Evolutionary conservation across 2,113 vertebrate species (phyloP), one percentile per base, ranked within the genome.

Genomic region (Otus sunia): DNA sequence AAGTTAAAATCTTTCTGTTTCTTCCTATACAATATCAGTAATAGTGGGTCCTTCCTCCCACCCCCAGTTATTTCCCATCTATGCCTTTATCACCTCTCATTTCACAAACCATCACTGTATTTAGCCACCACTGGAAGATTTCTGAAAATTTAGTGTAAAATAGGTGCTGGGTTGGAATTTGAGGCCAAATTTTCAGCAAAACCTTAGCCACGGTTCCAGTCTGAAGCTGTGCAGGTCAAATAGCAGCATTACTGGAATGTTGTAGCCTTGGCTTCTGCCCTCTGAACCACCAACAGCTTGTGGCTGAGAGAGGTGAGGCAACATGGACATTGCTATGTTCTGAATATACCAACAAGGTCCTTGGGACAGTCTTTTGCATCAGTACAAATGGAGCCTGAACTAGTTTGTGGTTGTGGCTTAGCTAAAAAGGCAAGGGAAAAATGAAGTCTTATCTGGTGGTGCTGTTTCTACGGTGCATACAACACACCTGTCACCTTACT

Each of bases 11-110:
- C 4, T 81, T 89, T 47, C 37, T 72, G 10, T 60, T 82, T 79
- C 16, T 53, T 92, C 19, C 21, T 76, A 15, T 29, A 29, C 8
- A 69, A 25, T 39, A 36, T 26, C 15, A 67, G 11, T 49, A 78
- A 37, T 9, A 64, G 2, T 26, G 4, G 11, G 34, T 4, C 11
- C 83, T 60, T 34, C 20, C 20, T 5, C 14, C 19, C 1, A 0
- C 2, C 11, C 23, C 10, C 12, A 14, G 16, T 36, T 67, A 23
- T 72, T 93, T 78, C n/a, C 27, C 6, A 22, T 10, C n/a, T 41
- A 66, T 26, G 26, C 23, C 43, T 23, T 83, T 62, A 67, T 29
- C 27, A 83, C 3, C 7, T 53, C n/a, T 52, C n/a, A 77, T 77
- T 87, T 86, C 73, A 76, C 18, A 88, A 68, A 20, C 17, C 9